Evolutionary conservation across 2,113 vertebrate genomes (phyloP), one percentile per base, ranked within the genome.

Genomic region (Cyanoramphus novaezelandiae): DNA sequence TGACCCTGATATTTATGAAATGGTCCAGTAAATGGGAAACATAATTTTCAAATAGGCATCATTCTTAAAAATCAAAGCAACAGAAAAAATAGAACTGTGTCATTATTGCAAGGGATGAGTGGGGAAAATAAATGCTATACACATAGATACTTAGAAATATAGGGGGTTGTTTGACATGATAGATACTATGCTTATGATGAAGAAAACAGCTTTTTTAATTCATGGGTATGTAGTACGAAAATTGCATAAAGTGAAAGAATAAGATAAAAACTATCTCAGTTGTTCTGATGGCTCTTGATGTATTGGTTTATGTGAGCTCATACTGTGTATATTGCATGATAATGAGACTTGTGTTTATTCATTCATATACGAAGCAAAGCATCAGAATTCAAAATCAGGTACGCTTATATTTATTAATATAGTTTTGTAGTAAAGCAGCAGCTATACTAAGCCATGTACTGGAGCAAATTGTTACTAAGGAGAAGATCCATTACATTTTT

Each of bases 401-500:
- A 60, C 10, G 19, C 53, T 80, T 72, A 64, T 28, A 53, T 95
- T 85, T 92, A 69, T 69, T 63, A 88, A 44, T 16, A 68, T 11
- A 62, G 59, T 23, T 37, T 76, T 67, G 37, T 2, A 90, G 53
- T 47, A 82, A 88, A 77, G 71, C 71, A 96, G 75, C 71, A 93
- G 82, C 62, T 70, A 82, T 2, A 2, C n/a, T 77, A 85, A 91
- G 39, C 49, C 60, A 60, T 92, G 90, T 92, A 80, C 55, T 80
- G 64, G 37, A 83, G 25, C 86, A 70, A 90, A 92, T 43, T 90
- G 85, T 80, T 90, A 86, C 64, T 29, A 50, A 74, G 29, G 55
- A 86, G 76, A 85, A 86, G 79, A 96, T 90, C 71, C 43, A 81
- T 96, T 86, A 83, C 47, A 55, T 39, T 93, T 95, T 93, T 95